Conservation (phyloP, 2,797 vertebrate genomes). For the Luscinia luscinia region DNA sequence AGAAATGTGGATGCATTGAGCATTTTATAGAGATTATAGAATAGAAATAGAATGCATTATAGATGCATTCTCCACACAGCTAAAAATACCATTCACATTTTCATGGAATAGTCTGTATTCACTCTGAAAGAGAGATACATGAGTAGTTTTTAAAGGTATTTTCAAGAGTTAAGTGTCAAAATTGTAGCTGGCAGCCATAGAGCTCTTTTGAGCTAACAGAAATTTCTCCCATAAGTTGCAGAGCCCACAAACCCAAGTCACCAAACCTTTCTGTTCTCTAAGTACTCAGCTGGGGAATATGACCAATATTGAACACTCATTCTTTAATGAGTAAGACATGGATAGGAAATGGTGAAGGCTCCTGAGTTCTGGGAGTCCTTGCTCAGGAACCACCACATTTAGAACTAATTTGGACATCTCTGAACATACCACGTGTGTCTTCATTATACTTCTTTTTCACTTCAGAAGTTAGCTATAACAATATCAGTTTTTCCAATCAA, state of each 20-base stretch:
- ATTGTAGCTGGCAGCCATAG: neutral
- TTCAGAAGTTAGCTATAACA: neutral
- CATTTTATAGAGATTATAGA: neutral
- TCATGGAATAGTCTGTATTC: neutral
- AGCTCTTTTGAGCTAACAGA: neutral
- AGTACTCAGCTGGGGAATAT: neutral
- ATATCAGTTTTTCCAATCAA: neutral
- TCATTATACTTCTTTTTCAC: neutral
- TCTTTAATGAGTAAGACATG: neutral
- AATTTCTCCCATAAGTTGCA: neutral
- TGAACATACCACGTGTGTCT: neutral
- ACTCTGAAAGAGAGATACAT: neutral
- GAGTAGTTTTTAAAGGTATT: neutral
- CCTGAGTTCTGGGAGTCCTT: neutral
- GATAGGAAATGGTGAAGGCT: neutral
- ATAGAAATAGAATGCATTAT: no score
- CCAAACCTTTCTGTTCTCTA: neutral
- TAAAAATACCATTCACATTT: neutral
- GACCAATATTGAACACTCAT: neutral
- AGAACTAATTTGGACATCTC: neutral
- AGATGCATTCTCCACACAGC: neutral
- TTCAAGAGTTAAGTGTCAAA: neutral
- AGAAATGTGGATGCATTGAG: neutral
- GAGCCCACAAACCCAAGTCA: neutral
- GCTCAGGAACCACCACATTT: neutral